Evolutionary conservation across 2,888 invertebrate species (phyloP).

Genomic region (Chouioia cunea): DNA sequence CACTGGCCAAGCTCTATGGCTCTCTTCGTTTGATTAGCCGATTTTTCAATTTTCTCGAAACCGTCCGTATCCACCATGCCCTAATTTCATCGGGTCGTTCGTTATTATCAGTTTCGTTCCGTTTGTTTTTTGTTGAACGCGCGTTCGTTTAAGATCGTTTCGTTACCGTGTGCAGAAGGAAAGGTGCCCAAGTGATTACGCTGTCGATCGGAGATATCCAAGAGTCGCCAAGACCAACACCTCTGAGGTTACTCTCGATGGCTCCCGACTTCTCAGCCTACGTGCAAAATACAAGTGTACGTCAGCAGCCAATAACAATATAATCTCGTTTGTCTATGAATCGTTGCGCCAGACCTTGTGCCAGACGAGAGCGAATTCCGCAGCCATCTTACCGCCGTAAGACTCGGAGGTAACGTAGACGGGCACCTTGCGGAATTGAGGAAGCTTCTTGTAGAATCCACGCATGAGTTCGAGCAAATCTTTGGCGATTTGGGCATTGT

Average conservation of each 20-base stretch:
- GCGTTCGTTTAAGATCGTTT: too few relatives aligned
- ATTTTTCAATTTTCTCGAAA: slow-evolving; percentile 72
- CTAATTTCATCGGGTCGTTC: slow-evolving; percentile 55
- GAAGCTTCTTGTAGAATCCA: slow-evolving; percentile 76
- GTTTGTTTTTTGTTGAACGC: too few relatives aligned
- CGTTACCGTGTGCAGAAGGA: slow-evolving; percentile 77
- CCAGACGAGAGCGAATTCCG: slow-evolving; percentile 79
- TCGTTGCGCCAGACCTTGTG: slow-evolving; percentile 69
- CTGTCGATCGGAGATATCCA: slow-evolving; percentile 92
- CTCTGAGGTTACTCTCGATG: slow-evolving; percentile 79
- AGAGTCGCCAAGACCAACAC: slow-evolving; percentile 87
- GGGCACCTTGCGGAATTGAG: slow-evolving; percentile 80
- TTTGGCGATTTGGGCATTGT: slow-evolving; percentile 76
- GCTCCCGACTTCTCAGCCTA: slow-evolving; percentile 76
- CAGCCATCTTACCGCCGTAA: slow-evolving; percentile 94
- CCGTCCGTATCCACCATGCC: slow-evolving; percentile 81
- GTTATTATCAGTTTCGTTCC: too few relatives aligned
- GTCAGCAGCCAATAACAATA: neutral
- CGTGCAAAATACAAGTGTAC: too few relatives aligned
- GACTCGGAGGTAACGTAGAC: slow-evolving; percentile 91
- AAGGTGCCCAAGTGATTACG: slow-evolving; percentile 86
- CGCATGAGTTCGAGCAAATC: slow-evolving; percentile 83
- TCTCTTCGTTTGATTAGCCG: slow-evolving; percentile 72
- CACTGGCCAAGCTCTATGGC: slow-evolving; percentile 74
- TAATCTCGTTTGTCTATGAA: neutral